Percentiles rank a stretch among this genome's conserved stretches.
Conservation (phyloP, 2,113 vertebrate genomes). For the Sprattus sprattus region DNA sequence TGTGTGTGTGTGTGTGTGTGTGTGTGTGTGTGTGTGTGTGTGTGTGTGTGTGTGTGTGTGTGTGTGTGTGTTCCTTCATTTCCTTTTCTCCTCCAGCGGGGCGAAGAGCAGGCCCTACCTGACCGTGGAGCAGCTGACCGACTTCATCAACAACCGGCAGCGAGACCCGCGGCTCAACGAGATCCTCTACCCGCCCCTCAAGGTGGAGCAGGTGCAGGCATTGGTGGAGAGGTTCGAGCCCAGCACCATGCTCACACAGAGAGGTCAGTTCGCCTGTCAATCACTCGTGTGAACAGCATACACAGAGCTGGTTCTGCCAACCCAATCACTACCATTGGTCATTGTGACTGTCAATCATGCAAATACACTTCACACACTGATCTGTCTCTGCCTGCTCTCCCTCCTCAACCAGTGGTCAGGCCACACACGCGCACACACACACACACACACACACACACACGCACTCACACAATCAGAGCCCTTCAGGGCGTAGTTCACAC, state of each 20-base stretch:
- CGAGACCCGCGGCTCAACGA: constrained; percentile 94
- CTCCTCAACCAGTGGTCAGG: too few relatives aligned
- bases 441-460: too few relatives aligned
- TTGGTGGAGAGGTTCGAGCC: constrained; percentile 97
- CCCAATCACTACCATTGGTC: too few relatives aligned
- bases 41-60: too few relatives aligned
- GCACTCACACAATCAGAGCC: background rate
- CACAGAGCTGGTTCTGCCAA: background rate
- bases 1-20: too few relatives aligned
- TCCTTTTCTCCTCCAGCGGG: constrained; percentile 70
- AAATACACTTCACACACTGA: too few relatives aligned
- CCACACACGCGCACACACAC: background rate
- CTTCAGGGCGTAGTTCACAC: too few relatives aligned
- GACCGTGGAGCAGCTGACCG: constrained; percentile 93
- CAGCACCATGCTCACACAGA: constrained; percentile 79
- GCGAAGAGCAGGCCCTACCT: constrained; percentile 90
- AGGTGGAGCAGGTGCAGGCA: constrained; percentile 92
- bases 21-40: too few relatives aligned
- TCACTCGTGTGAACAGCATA: background rate
- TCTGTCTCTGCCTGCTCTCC: too few relatives aligned
- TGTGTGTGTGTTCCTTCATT: background rate
- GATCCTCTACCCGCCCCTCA: constrained; percentile 95
- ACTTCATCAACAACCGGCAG: constrained; percentile 93
- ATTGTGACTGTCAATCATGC: too few relatives aligned
- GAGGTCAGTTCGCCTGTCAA: constrained; percentile 77